Evolutionary conservation across 2,888 invertebrate species (phyloP).

Genomic region (Drosophila parthenogenetica): DNA sequence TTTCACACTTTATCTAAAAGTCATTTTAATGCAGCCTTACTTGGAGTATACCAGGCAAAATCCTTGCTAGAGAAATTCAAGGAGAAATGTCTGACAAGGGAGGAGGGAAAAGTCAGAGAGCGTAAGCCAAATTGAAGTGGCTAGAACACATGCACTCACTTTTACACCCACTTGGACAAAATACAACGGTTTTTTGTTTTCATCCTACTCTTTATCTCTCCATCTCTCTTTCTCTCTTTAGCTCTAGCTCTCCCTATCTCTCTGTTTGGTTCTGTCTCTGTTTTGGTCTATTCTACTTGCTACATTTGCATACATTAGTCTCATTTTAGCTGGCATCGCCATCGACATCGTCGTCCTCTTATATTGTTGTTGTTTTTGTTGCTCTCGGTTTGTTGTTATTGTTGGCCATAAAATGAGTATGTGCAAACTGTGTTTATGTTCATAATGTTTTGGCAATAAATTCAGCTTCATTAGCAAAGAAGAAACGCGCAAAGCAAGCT

Average conservation of each 20-base stretch:
- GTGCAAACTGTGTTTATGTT: slow-evolving; percentile 63
- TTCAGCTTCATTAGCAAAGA: slow-evolving; percentile 65
- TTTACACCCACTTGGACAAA: slow-evolving; percentile 31
- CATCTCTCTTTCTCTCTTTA: not conserved
- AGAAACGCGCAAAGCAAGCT: slow-evolving; percentile 38
- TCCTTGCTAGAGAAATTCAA: slow-evolving; percentile 33
- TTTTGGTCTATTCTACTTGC: slow-evolving; percentile 19
- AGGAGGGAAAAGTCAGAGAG: not conserved
- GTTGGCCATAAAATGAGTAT: slow-evolving; percentile 50
- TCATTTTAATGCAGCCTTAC: slow-evolving; percentile 61
- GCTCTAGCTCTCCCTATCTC: not conserved
- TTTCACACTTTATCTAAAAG: slow-evolving; percentile 66
- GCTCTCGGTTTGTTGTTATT: slow-evolving; percentile 17
- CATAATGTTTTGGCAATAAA: slow-evolving; percentile 70
- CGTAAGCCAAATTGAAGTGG: slow-evolving; percentile 7
- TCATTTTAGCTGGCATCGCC: slow-evolving; percentile 41
- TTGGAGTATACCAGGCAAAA: slow-evolving; percentile 30
- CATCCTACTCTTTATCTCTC: slow-evolving; percentile 24
- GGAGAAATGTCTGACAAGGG: not conserved
- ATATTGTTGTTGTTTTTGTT: slow-evolving; percentile 24
- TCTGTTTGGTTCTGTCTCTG: not conserved
- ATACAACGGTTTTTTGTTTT: slow-evolving; percentile 59
- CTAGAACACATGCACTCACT: slow-evolving; percentile 22
- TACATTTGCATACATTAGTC: slow-evolving; percentile 67
- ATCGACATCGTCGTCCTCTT: slow-evolving; percentile 31